Evolutionary conservation across 2,888 invertebrate species (phyloP).

Genomic region (Drosophila anomelani): DNA sequence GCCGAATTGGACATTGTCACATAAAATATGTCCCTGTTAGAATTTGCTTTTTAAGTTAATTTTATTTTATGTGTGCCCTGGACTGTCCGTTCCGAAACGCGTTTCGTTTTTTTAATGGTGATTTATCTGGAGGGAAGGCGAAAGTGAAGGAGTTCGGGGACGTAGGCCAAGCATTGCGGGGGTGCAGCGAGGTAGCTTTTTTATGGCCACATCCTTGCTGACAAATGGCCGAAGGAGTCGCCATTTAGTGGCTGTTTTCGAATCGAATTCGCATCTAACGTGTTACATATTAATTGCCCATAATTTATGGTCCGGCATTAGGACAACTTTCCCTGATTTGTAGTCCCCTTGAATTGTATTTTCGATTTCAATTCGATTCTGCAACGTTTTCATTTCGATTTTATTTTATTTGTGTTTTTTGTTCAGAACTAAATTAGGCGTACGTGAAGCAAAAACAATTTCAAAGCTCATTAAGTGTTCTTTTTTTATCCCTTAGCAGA

Average conservation of each 20-base stretch:
- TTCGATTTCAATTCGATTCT: conserved; percentile 32
- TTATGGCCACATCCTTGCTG: conserved; percentile 80
- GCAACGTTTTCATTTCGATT: conserved; percentile 41
- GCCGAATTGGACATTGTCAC: conserved; percentile 51
- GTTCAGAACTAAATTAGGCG: conserved; percentile 65
- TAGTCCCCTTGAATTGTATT: background rate
- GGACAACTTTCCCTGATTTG: conserved; percentile 51
- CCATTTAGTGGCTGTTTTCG: conserved; percentile 34
- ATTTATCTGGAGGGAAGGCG: conserved; percentile 56
- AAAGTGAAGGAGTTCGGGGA: conserved; percentile 33
- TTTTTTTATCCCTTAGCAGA: conserved; percentile 11
- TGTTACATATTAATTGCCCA: conserved; percentile 80
- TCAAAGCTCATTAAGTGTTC: conserved; percentile 73
- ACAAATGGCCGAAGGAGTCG: conserved; percentile 72
- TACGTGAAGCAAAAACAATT: conserved; percentile 56
- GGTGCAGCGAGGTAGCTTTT: conserved; percentile 51
- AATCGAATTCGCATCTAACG: conserved; percentile 60
- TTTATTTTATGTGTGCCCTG: conserved; percentile 82
- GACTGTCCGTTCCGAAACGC: conserved; percentile 48
- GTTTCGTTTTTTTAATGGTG: conserved; percentile 75
- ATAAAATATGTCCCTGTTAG: conserved; percentile 75
- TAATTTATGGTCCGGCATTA: conserved; percentile 69
- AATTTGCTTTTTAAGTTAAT: conserved; percentile 84
- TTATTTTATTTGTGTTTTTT: conserved; percentile 24
- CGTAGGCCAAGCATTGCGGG: conserved; percentile 12